Base-by-base conservation (phyloP, 2,113 vertebrate species). In the Ciconia stormi region DNA sequence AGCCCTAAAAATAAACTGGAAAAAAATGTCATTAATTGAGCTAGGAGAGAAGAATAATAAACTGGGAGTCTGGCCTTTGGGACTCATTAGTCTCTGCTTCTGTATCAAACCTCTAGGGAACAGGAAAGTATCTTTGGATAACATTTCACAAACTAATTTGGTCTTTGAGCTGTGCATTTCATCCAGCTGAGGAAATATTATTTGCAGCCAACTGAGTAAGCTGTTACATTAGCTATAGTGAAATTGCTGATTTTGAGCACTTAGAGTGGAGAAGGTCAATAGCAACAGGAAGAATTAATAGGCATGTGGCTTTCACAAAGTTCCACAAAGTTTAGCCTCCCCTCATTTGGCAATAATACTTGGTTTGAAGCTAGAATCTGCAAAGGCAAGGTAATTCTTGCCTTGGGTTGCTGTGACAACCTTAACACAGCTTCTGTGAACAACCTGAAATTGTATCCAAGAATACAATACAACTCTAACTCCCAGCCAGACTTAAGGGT, bases 361-460 rank as follows among this genome's bases (percentile, higher is more conserved):
- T 62, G 49, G 32, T 72, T 83, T 73, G 82, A 77, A 77, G n/a
- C 15, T 38, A 30, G 32, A 84, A 77, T 79, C 86, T 89, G 80
- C 59, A 93, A 96, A 95, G 67, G 62, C 32, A 94, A 96, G 63
- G 89, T 73, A 96, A 86, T 93, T 87, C 85, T 91, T 82, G 70
- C 53, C 62, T 92, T 73, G 42, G 62, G 94, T 97, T 97, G 92
- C 96, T 95, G 95, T 97, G 97, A 91, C 96, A 97, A 97, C 88
- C 79, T 90, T 82, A 88, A 82, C 88, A 71, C 36, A 65, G 70
- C 50, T 89, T 52, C 69, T 92, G 26, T 1, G 18, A 85, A 81
- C 62, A 73, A 87, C 58, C 70, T 82, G 89, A 93, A 91, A 82
- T 47, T 82, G 36, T 58, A 42, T 70, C 66, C 42, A 58, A 93